Percentiles rank a stretch among this genome's conserved stretches.
phyloP scores from a whole-genome alignment of 2,888 invertebrate genomes.

The Sminthurides aquaticus region DNA sequence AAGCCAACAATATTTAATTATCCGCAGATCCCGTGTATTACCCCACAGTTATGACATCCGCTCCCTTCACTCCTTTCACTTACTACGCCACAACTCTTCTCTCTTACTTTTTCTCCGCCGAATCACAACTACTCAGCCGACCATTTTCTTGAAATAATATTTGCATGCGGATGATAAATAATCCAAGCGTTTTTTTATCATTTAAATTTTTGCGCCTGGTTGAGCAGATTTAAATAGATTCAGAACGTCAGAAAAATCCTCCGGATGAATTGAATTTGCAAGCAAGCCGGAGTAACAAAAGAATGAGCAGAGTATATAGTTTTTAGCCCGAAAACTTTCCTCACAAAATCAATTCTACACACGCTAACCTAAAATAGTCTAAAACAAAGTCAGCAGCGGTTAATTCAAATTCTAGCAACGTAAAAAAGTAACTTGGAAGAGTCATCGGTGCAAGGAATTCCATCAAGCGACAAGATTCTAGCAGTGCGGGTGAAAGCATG shows the following conservation, averaged over 20 bases:
- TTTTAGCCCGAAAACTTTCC: no score
- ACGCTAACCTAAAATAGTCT: no score
- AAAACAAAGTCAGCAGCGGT: no score
- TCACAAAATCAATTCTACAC: not conserved
- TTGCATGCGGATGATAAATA: not conserved
- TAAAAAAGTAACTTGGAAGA: no score
- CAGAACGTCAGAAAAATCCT: not conserved
- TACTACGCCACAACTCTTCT: no score
- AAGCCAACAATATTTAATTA: not conserved
- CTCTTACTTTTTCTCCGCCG: not conserved
- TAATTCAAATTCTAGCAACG: no score
- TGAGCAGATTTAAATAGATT: not conserved
- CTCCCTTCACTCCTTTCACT: not conserved
- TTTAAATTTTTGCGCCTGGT: conserved; percentile 1
- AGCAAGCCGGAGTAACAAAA: no score
- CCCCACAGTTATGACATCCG: not conserved
- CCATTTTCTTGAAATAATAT: not conserved
- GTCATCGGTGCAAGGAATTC: no score
- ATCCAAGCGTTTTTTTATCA: not conserved
- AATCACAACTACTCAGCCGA: not conserved
- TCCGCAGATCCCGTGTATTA: not conserved
- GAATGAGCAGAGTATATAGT: no score
- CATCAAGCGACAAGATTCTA: no score
- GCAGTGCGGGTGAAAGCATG: no score
- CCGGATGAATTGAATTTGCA: not conserved